A percentile compares a stretch with the other conserved stretches of the same genome.
These are phyloP conservation scores for Calidris pygmaea DNA, from an alignment of 2,113 vertebrate species.

Conservation along the genomic window DNA sequence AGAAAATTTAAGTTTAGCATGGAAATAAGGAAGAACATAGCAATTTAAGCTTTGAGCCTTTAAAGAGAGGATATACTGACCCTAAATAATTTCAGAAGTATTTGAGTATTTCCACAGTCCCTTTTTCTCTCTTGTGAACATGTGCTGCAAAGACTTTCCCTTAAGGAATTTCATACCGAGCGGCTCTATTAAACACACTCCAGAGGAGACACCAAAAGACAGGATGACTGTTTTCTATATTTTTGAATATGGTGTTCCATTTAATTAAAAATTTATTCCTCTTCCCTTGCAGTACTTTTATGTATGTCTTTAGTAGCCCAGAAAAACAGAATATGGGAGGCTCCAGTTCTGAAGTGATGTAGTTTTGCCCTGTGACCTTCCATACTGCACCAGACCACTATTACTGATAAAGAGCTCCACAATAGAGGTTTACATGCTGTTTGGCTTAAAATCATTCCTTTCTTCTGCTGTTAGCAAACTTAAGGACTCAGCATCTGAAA, in stretches of 20 bases:
- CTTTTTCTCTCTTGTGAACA: conserved; percentile 6
- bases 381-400: background rate
- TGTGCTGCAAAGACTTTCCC: background rate
- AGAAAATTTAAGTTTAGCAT: background rate
- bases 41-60: background rate
- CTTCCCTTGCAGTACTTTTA: background rate
- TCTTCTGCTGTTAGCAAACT: background rate
- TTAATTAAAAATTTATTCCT: background rate
- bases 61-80: background rate
- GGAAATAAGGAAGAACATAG: background rate
- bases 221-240: background rate
- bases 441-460: background rate
- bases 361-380: background rate
- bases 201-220: background rate
- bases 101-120: conserved; percentile 21
- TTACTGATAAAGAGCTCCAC: background rate
- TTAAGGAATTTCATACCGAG: background rate
- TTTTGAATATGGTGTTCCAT: background rate
- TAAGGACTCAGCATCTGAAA: background rate
- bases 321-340: background rate
- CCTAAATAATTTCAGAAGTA: background rate
- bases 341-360: background rate
- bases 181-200: background rate
- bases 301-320: background rate
- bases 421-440: background rate